Conservation (phyloP, 2,888 invertebrate genomes). For the Girardia tigrina region DNA sequence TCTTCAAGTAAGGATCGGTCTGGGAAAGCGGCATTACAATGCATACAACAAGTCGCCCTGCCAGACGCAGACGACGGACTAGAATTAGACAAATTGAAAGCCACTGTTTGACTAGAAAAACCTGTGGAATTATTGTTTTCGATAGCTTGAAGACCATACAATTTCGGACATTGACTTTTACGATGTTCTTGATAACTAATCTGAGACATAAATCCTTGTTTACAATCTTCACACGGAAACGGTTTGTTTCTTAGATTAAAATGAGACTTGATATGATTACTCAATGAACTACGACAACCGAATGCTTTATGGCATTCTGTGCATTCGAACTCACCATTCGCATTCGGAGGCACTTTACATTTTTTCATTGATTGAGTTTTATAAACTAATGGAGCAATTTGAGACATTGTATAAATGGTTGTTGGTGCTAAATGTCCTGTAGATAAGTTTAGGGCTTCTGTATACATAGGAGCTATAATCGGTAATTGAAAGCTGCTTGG, state of each 20-base stretch:
- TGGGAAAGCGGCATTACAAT: conserved; percentile 1
- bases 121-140: not conserved
- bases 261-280: conserved; percentile 9
- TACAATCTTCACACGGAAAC: conserved; percentile 12
- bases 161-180: not conserved
- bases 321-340: conserved; percentile 1
- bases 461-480: not conserved
- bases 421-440: not conserved
- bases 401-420: not conserved
- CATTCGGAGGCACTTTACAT: not conserved
- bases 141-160: not conserved
- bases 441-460: not conserved
- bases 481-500: not conserved
- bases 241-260: conserved; percentile 2
- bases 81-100: not conserved
- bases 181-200: conserved; percentile 5
- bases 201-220: conserved; percentile 17
- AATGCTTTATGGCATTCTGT: conserved; percentile 10
- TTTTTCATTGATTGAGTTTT: not conserved
- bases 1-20: not conserved
- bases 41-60: not conserved
- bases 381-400: not conserved
- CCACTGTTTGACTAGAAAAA: not conserved
- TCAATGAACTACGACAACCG: not conserved
- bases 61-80: conserved; percentile 10